A percentile compares a stretch with the other conserved stretches of the same genome.
Conservation (phyloP, 2,797 vertebrate genomes). For the Acridotheres tristis region DNA sequence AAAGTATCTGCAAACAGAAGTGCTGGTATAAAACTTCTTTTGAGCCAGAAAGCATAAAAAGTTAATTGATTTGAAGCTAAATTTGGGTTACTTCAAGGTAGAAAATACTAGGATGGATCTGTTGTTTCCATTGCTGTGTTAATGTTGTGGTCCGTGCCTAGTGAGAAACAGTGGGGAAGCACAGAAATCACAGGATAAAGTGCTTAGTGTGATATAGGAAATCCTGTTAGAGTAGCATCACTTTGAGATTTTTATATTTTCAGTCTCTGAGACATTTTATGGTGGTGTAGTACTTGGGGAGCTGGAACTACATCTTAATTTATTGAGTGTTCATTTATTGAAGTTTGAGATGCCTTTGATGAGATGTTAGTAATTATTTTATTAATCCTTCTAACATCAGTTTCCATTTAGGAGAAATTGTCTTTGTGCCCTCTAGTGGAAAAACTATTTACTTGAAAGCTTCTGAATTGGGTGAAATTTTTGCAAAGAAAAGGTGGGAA, state of each 20-base stretch:
- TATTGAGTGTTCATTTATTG: neutral
- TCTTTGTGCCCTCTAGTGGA: slow-evolving; percentile 69
- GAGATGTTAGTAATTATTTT: neutral
- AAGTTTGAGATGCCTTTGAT: neutral
- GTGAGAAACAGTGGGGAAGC: neutral
- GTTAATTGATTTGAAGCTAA: neutral
- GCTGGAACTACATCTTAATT: neutral
- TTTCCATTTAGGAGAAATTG: slow-evolving; percentile 30
- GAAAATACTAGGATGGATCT: neutral
- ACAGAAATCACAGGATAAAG: neutral
- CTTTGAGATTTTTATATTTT: neutral
- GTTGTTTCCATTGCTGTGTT: neutral
- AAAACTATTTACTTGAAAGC: neutral
- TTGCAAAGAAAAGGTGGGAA: neutral
- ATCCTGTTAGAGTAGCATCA: neutral
- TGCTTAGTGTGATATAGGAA: neutral
- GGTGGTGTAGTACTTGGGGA: neutral
- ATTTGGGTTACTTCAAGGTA: neutral
- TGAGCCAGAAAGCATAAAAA: neutral
- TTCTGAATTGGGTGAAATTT: neutral
- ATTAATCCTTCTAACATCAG: neutral
- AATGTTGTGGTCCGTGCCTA: neutral
- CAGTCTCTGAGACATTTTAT: neutral
- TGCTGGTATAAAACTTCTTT: neutral
- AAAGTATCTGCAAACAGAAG: neutral